phyloP scores from a whole-genome alignment of 2,888 invertebrate genomes.

The Caenorhabditis angaria region DNA sequence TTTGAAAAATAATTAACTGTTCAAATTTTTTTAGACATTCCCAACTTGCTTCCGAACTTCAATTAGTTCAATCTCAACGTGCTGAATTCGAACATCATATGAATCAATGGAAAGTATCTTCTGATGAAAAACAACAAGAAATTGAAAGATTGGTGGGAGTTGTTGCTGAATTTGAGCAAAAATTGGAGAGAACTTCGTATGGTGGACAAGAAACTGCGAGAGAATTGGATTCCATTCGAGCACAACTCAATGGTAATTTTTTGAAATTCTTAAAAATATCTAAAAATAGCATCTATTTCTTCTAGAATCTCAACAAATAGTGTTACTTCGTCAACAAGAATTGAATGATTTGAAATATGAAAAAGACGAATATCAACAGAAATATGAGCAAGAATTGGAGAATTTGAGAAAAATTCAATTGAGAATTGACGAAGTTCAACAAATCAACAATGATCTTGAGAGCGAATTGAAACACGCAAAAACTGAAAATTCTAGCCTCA shows the following conservation, averaged over 20 bases:
- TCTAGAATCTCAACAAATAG: constrained; percentile 16
- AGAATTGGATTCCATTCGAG: constrained; percentile 16
- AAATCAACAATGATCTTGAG: constrained; percentile 3
- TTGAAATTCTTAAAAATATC: neutral
- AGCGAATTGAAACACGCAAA: constrained; percentile 2
- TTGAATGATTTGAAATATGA: constrained; percentile 13
- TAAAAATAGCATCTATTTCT: too few species aligned
- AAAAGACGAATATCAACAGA: constrained; percentile 6
- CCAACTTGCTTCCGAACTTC: constrained; percentile 16
- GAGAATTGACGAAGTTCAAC: neutral
- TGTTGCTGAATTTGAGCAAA: constrained; percentile 12
- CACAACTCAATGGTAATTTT: constrained; percentile 13
- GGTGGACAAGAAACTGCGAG: constrained; percentile 22
- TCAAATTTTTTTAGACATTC: constrained; percentile 17
- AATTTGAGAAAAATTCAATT: constrained; percentile 8
- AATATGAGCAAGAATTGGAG: neutral
- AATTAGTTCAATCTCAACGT: constrained; percentile 12
- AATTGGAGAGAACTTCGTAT: constrained; percentile 6
- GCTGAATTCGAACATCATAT: constrained; percentile 13
- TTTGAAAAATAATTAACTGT: neutral
- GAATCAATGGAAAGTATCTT: constrained; percentile 17
- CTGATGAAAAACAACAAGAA: constrained; percentile 21
- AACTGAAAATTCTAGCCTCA: constrained; percentile 10
- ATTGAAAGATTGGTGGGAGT: constrained; percentile 11
- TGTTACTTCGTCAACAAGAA: constrained; percentile 19